Percentiles rank a stretch among this genome's conserved stretches.
Evolutionary conservation across 2,113 vertebrate species (phyloP).

Genomic region (Hydropotes inermis): DNA sequence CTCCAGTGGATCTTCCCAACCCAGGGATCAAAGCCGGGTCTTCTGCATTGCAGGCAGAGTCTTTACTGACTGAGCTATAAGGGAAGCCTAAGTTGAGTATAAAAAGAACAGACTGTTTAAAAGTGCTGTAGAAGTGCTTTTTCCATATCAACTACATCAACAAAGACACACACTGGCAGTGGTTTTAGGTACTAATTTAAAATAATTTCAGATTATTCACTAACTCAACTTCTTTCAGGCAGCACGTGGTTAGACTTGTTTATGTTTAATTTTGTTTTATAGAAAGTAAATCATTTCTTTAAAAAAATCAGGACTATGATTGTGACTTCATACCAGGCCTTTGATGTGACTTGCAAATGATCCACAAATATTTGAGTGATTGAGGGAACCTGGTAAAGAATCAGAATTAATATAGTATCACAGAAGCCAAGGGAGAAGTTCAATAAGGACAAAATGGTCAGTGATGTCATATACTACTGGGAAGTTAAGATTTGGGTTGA

Average conservation of each 20-base stretch:
- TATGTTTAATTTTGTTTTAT: slow-evolving; percentile 12
- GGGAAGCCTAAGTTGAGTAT: not conserved
- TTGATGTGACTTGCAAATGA: not conserved
- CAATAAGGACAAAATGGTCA: not conserved
- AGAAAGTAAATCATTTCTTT: not conserved
- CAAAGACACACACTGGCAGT: not conserved
- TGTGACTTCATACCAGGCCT: not conserved
- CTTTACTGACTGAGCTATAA: not conserved
- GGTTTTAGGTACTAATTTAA: not conserved
- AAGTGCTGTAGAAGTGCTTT: not conserved
- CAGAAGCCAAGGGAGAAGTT: not conserved
- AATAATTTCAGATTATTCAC: not conserved
- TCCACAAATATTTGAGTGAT: not conserved
- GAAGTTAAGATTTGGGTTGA: not conserved
- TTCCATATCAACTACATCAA: not conserved
- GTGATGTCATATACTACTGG: not conserved
- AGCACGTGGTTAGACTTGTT: not conserved
- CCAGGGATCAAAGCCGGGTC: not conserved
- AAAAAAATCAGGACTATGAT: not conserved
- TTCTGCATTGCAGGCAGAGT: not conserved
- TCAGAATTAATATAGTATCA: not conserved
- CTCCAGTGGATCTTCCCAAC: not conserved
- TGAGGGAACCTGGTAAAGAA: not conserved
- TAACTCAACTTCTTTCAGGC: not conserved
- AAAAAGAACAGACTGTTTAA: not conserved